Conservation (phyloP, 1,140 invertebrate species). For the Pseudomyrmex gracilis region DNA sequence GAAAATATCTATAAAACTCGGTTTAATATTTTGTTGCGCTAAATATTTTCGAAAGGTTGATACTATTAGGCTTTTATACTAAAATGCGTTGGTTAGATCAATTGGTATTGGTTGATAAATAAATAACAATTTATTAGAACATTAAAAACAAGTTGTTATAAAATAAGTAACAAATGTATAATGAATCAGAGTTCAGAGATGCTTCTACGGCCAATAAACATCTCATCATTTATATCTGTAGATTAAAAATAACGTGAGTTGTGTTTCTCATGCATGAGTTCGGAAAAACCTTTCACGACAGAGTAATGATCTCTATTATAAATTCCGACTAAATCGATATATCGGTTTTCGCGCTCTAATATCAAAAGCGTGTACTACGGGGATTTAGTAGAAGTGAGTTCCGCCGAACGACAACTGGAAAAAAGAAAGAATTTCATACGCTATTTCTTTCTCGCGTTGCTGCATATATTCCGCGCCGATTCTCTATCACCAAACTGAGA, state of each 20-base stretch:
- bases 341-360: constrained; percentile 64
- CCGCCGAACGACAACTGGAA: constrained; percentile 63
- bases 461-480: constrained; percentile 56
- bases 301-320: constrained; percentile 55
- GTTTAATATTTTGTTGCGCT: no score
- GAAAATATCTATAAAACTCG: no score
- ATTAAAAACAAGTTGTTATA: no score
- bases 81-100: no score
- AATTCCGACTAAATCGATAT: constrained; percentile 61
- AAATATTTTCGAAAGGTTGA: not conserved
- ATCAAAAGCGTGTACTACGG: constrained; percentile 32
- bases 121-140: no score
- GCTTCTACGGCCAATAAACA: constrained; percentile 7
- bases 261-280: constrained; percentile 28
- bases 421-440: constrained; percentile 35
- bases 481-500: constrained; percentile 30
- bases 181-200: not conserved
- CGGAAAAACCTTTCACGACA: constrained; percentile 2
- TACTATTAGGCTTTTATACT: not conserved
- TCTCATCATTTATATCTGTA: constrained; percentile 21
- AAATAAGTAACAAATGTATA: no score
- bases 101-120: no score
- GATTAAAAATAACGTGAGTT: constrained; percentile 35
- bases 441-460: constrained; percentile 56
- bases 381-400: constrained; percentile 53